A percentile compares a stretch with the other conserved stretches of the same genome.
These are phyloP conservation scores for Aphyosemion australe DNA, from an alignment of 2,113 vertebrate genomes.

Conservation along the genomic window DNA sequence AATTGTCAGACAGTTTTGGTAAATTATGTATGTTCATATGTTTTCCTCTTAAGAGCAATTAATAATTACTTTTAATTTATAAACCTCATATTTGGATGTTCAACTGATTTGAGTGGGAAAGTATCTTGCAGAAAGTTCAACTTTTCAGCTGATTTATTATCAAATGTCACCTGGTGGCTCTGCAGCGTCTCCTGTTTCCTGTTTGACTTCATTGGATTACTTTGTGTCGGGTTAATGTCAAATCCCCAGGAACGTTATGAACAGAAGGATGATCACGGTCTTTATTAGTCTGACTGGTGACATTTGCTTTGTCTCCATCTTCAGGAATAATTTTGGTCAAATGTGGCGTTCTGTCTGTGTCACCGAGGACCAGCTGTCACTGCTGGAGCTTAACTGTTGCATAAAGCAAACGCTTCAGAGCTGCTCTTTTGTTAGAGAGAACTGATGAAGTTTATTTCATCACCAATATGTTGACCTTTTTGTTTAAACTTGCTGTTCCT, in stretches of 20 bases:
- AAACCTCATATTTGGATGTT: conserved; percentile 9
- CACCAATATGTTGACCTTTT: too few species aligned
- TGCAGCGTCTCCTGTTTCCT: neutral
- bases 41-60: neutral
- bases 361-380: conserved; percentile 9
- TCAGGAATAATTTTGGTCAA: conserved; percentile 12
- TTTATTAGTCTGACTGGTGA: neutral
- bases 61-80: neutral
- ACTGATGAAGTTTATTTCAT: too few species aligned
- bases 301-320: conserved; percentile 25
- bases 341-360: conserved; percentile 6
- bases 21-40: conserved; percentile 5
- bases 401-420: neutral
- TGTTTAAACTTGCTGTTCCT: too few species aligned
- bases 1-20: conserved; percentile 1
- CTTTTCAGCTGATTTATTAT: too few species aligned
- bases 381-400: neutral
- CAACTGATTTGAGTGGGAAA: too few species aligned
- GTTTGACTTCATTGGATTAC: conserved; percentile 20
- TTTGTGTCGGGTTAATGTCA: conserved; percentile 22
- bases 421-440: too few species aligned
- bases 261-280: conserved; percentile 8
- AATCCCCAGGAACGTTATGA: conserved; percentile 4
- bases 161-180: too few species aligned
- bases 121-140: neutral